Conservation (phyloP, 1,140 invertebrate genomes). For the Apis florea region DNA sequence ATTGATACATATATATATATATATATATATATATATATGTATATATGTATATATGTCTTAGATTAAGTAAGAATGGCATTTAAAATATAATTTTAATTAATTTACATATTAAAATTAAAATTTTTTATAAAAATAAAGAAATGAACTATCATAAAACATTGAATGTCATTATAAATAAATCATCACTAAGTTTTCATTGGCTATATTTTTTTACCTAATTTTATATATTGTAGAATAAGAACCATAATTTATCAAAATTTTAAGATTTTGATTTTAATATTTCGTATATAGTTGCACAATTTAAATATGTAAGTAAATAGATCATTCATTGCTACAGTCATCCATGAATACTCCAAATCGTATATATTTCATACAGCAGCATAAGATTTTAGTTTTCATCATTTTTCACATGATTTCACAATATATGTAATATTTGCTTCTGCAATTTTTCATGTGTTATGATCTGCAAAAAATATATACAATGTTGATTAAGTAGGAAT, state of each 20-base stretch:
- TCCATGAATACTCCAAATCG: constrained; percentile 50
- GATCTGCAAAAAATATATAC: constrained; percentile 61
- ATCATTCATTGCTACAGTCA: constrained; percentile 49
- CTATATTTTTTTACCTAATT: constrained; percentile 33
- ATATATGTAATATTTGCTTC: constrained; percentile 65
- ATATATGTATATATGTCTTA: constrained; percentile 7
- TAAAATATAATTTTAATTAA: constrained; percentile 25
- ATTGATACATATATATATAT: constrained; percentile 12
- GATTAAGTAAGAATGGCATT: not conserved
- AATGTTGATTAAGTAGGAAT: constrained; percentile 48
- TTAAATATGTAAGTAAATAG: constrained; percentile 33
- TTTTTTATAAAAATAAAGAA: constrained; percentile 36
- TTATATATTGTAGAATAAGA: constrained; percentile 19
- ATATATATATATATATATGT: constrained; percentile 9
- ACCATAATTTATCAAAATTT: constrained; percentile 15
- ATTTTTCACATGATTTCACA: constrained; percentile 56
- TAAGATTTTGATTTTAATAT: constrained; percentile 31
- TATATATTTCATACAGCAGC: constrained; percentile 62
- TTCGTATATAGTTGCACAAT: constrained; percentile 34
- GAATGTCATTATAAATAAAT: constrained; percentile 51
- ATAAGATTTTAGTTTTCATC: constrained; percentile 51
- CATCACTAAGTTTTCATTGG: constrained; percentile 49
- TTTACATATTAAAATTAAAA: not conserved
- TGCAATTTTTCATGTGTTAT: constrained; percentile 68
- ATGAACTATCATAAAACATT: constrained; percentile 16